Conservation (phyloP, 2,113 vertebrate species). For the Hemichromis elongatus region DNA sequence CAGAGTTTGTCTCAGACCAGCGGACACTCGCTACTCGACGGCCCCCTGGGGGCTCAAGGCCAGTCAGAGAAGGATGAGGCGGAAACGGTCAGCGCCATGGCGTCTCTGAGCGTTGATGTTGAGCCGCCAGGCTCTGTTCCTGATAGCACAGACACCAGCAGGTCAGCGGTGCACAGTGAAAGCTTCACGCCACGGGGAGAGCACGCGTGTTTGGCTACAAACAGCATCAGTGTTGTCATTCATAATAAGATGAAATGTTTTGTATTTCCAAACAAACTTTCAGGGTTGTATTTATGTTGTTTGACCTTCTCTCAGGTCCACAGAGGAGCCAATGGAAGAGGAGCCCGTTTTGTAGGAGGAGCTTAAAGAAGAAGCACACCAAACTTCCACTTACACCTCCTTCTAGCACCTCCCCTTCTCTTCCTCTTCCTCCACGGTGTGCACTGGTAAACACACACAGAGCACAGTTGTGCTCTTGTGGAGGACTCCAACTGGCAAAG, state of each 20-base stretch:
- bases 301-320: constrained; percentile 30
- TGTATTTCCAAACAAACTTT: neutral
- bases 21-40: constrained; percentile 31
- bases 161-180: constrained; percentile 15
- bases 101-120: constrained; percentile 58
- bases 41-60: constrained; percentile 8
- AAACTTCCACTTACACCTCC: constrained; percentile 41
- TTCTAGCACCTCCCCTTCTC: constrained; percentile 49
- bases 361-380: constrained; percentile 24
- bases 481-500: constrained; percentile 19
- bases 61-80: constrained; percentile 66
- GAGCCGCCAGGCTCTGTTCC: constrained; percentile 36
- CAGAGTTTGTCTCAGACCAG: constrained; percentile 47
- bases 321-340: constrained; percentile 68
- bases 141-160: constrained; percentile 40
- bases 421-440: constrained; percentile 29
- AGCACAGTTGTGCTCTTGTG: neutral
- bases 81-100: constrained; percentile 66
- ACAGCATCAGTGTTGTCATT: neutral
- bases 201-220: neutral
- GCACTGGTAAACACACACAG: neutral
- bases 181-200: neutral
- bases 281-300: neutral
- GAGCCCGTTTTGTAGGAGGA: constrained; percentile 67
- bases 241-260: neutral